Evolutionary conservation across 2,113 vertebrate species (phyloP).

Genomic region (Galbula dea): DNA sequence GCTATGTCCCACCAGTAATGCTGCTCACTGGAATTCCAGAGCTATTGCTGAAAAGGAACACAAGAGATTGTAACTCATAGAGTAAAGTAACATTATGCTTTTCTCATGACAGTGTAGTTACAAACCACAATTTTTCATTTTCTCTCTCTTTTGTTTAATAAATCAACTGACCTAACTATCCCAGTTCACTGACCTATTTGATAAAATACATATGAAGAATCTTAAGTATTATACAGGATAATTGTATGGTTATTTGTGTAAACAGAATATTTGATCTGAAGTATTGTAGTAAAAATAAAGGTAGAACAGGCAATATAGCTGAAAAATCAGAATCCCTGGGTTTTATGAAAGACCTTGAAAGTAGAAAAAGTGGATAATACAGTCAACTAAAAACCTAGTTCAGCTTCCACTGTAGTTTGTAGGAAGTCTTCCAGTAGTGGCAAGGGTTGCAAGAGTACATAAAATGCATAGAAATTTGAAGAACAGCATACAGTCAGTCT

Average conservation of each 20-base stretch:
- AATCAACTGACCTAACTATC: neutral
- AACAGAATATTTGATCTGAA: neutral
- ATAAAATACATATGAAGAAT: neutral
- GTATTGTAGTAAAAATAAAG: neutral
- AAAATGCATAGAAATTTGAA: neutral
- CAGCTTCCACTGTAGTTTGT: neutral
- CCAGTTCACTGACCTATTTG: neutral
- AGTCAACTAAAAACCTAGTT: neutral
- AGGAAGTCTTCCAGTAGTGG: neutral
- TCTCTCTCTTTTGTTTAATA: neutral
- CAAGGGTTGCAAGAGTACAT: neutral
- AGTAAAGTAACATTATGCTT: neutral
- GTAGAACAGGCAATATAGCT: neutral
- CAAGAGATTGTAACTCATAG: neutral
- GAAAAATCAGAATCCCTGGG: neutral
- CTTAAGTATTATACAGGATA: neutral
- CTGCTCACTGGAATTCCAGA: neutral
- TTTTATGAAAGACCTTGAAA: neutral
- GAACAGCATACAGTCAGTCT: neutral
- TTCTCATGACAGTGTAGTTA: too few relatives aligned
- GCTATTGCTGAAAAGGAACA: neutral
- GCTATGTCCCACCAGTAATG: neutral
- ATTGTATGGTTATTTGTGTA: neutral
- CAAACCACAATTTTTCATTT: neutral
- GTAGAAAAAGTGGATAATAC: neutral